phyloP scores from a whole-genome alignment of 2,113 vertebrate species.

The Catharus minimus region DNA sequence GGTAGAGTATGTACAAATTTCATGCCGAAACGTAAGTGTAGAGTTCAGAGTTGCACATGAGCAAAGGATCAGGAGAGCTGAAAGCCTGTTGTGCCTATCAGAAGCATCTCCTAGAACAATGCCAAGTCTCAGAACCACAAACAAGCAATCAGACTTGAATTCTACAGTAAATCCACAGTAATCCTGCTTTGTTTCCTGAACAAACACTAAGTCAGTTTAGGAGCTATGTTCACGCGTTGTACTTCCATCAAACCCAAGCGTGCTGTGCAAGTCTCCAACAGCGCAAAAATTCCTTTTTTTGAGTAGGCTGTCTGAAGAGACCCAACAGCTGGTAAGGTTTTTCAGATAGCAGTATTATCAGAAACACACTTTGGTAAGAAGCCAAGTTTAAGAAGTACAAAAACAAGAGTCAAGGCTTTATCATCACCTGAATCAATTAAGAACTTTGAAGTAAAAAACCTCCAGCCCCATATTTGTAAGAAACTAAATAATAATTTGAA shows the following conservation, averaged over 20 bases:
- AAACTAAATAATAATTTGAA: not conserved
- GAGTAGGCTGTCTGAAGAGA: not conserved
- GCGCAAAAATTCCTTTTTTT: accelerated
- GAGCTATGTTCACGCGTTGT: not conserved
- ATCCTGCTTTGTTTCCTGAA: not conserved
- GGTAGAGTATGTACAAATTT: accelerated
- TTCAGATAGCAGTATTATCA: not conserved
- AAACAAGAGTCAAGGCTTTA: not conserved
- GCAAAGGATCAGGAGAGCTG: accelerated
- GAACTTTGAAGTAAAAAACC: not conserved
- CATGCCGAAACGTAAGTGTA: not conserved
- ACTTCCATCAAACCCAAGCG: not conserved
- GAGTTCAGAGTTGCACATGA: not conserved
- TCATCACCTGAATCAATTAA: not conserved
- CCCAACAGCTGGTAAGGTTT: not conserved
- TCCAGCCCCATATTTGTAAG: not conserved
- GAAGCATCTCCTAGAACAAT: not conserved
- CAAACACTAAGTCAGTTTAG: not conserved
- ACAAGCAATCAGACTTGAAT: not conserved
- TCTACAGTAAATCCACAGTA: not conserved
- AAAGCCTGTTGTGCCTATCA: not conserved
- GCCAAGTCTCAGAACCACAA: not conserved
- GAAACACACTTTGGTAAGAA: not conserved
- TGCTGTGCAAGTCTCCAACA: not conserved
- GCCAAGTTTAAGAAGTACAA: not conserved